A percentile compares a stretch with the other conserved stretches of the same genome.
phyloP scores from a whole-genome alignment of 2,888 invertebrate genomes.

The Smittia sp. region DNA sequence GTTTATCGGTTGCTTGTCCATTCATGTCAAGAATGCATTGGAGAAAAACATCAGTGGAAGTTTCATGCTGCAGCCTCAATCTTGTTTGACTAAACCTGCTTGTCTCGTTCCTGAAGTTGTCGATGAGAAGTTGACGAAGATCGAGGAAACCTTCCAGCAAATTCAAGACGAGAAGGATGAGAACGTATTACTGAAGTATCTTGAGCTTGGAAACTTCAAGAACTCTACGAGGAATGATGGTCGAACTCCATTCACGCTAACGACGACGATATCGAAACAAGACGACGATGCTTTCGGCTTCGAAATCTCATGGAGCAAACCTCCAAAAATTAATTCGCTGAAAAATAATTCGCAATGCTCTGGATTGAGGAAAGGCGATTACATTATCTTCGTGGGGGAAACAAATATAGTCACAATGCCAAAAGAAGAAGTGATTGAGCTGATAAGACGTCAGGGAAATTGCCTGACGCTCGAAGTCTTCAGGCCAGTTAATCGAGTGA shows the following conservation, averaged over 20 bases:
- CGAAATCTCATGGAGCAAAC: conserved; percentile 20
- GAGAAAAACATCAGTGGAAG: conserved; percentile 65
- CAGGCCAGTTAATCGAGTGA: not conserved
- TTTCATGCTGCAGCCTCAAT: conserved; percentile 70
- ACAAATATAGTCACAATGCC: conserved; percentile 29
- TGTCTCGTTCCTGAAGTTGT: conserved; percentile 43
- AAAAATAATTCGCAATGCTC: not conserved
- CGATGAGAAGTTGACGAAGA: not conserved
- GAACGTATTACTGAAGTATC: conserved; percentile 1
- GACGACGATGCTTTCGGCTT: not conserved
- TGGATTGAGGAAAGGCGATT: conserved; percentile 10
- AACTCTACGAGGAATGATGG: not conserved
- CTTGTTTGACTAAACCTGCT: conserved; percentile 57
- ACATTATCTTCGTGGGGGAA: conserved; percentile 11
- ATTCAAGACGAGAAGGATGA: not conserved
- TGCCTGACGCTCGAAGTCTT: conserved; percentile 17
- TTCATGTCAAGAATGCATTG: conserved; percentile 78
- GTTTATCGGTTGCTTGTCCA: conserved; percentile 91
- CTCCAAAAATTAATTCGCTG: conserved; percentile 22
- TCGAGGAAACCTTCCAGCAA: not conserved
- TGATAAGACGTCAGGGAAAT: not conserved
- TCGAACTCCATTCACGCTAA: conserved; percentile 16
- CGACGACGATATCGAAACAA: not conserved
- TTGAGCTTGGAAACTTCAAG: not conserved
- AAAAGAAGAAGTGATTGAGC: conserved; percentile 5